Conservation (phyloP, 1,140 invertebrate genomes). For the Lutraria rhynchaena region DNA sequence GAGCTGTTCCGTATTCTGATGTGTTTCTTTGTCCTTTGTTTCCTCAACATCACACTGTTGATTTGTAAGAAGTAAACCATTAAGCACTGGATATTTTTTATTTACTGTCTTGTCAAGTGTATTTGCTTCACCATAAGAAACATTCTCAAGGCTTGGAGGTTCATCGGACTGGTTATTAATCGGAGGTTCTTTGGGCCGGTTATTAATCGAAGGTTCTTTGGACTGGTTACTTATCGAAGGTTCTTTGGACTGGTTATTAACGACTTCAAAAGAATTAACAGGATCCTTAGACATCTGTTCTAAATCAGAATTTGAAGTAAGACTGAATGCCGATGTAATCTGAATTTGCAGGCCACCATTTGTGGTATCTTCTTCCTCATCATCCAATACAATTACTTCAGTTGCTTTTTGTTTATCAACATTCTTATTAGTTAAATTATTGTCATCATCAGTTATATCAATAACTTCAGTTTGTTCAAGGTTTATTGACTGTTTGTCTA, state of each 20-base stretch:
- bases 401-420: not conserved
- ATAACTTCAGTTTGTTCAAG: constrained; percentile 36
- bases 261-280: not conserved
- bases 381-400: constrained; percentile 50
- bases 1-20: no score
- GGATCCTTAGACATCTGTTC: constrained; percentile 3
- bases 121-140: not conserved
- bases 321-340: constrained; percentile 25
- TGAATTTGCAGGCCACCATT: not conserved
- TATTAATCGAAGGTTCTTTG: not conserved
- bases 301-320: not conserved
- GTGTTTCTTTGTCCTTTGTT: no score
- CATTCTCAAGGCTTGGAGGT: not conserved
- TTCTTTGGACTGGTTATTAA: not conserved
- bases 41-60: not conserved
- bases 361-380: constrained; percentile 29
- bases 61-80: no score
- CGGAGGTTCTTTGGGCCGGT: not conserved
- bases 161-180: not conserved
- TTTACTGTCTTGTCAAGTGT: not conserved
- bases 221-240: not conserved
- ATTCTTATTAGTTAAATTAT: not conserved
- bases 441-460: constrained; percentile 50
- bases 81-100: no score
- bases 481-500: not conserved